Evolutionary conservation across 1,140 invertebrate genomes (phyloP), one percentile per base, ranked within the genome.

Genomic region (Lysiphlebus fabarum): DNA sequence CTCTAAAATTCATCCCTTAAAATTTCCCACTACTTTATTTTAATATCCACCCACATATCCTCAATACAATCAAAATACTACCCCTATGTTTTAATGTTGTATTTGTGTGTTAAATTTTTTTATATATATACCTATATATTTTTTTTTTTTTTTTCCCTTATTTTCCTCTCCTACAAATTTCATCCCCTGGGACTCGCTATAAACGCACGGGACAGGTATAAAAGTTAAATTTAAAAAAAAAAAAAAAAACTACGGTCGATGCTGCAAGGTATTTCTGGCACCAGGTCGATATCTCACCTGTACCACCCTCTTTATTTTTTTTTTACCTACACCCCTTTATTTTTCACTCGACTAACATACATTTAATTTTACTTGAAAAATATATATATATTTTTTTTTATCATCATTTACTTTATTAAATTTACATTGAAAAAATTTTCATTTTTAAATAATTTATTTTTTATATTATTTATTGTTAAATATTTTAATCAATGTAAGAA

Each of bases 211-310:
- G 66, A 69, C 74, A 74, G 73, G 74, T 76, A 76, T 66, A 72
- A 69, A 69, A n/a, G n/a, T n/a, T n/a, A n/a, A n/a, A n/a, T n/a
- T n/a, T n/a, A n/a, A n/a, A n/a, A n/a, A n/a, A 49, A 58, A 63
- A 53, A 58, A 58, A 42, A 26, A 17, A 17, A 1, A 26, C 17
- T 4, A 58, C 73, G 77, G 77, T 79, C 77, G 77, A 78, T 79
- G 76, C 69, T 79, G 75, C 77, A 65, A 72, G 73, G 76, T 78
- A 79, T 78, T 78, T 78, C 76, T 77, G 69, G 71, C 75, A 66
- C 68, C 73, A 77, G 77, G 77, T 80, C 77, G 76, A 78, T 78
- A 51, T 67, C 71, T 72, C 70, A 76, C 74, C 75, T 76, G 73
- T 74, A 71, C 69, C 63, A 40, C 53, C 34, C 49, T 26, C 17